These are phyloP conservation scores for Heterotis niloticus DNA, from an alignment of 2,113 vertebrate genomes.

Conservation along the genomic window DNA sequence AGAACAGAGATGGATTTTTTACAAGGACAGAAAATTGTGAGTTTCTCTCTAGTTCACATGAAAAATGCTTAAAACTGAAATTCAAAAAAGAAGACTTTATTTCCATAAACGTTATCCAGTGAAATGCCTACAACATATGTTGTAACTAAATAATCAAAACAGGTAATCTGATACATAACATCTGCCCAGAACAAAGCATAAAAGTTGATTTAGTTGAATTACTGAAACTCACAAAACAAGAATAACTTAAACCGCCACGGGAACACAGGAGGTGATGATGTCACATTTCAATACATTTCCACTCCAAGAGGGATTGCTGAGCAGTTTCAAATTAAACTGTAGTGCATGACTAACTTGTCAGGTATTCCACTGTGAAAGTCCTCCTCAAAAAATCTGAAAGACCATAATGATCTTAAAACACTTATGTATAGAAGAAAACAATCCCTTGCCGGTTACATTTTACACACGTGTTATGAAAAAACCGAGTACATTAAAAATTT, in stretches of 20 bases:
- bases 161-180: constrained; percentile 41
- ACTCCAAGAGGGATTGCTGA: not conserved
- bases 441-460: too few relatives aligned
- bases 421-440: too few relatives aligned
- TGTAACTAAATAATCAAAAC: constrained; percentile 53
- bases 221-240: not conserved
- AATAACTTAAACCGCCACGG: not conserved
- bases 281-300: too few relatives aligned
- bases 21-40: constrained; percentile 96
- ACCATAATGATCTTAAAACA: too few relatives aligned
- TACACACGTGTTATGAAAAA: too few relatives aligned
- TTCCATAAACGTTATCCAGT: constrained; percentile 74
- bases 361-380: not conserved
- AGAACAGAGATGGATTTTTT: constrained; percentile 98
- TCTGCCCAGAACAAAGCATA: constrained; percentile 34
- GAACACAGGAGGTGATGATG: not conserved
- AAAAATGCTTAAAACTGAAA: constrained; percentile 79
- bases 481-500: too few relatives aligned
- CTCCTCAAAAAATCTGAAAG: not conserved
- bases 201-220: not conserved
- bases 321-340: not conserved
- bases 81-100: constrained; percentile 82
- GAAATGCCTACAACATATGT: constrained; percentile 68
- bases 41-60: constrained; percentile 88
- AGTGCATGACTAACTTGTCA: not conserved